Base-by-base conservation (phyloP, 2,888 invertebrate genomes). In the Brachyptera risi region DNA sequence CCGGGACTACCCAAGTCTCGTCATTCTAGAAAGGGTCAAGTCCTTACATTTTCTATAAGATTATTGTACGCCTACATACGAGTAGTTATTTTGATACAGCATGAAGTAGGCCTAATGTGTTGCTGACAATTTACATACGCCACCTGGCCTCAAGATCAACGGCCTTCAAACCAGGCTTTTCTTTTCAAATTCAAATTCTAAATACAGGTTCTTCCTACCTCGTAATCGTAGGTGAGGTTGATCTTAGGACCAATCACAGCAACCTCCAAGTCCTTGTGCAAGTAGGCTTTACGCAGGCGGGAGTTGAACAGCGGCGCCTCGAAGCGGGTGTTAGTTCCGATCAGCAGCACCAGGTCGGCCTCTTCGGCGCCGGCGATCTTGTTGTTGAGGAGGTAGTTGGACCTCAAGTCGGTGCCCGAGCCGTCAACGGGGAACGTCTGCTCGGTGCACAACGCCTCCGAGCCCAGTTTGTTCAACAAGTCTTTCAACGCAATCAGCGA, bases 241-340 rank as follows among this genome's bases (percentile, higher is more conserved):
- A 98, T 85, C 71, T 91, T 81, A 0, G 95, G 88, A 9, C 99
- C 99, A 69, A 99, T 83, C 37, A 93, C 76, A 0, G 90, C 97
- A 44, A 99, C 79, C 59, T 80, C 77, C 17, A 91, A 82, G 73
- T 98, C 96, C 74, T 92, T 93, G 73, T 97, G 94, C n/a, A 98
- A 81, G 79, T 90, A 98, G 62, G 90, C 86, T 77, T 99, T 99
- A 63, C 99, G 86, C 66, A 99, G 85, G 69, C 99, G 85, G 0
- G 98, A 90, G 77, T 99, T 99, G 62, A 99, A 79, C 27, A 99
- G 79, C 1, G 99, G 97, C 40, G 99, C 98, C 78, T 99, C 99
- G 74, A 91, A 95, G 57, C 99, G 85, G 0, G 96, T 93, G 80
- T 99, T 99, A 1, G 96, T 96, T 59, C 99, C 99, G 69, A 99